A percentile compares a stretch with the other conserved stretches of the same genome.
phyloP scores from a whole-genome alignment of 2,797 vertebrate genomes.

The Sternotherus odoratus region DNA sequence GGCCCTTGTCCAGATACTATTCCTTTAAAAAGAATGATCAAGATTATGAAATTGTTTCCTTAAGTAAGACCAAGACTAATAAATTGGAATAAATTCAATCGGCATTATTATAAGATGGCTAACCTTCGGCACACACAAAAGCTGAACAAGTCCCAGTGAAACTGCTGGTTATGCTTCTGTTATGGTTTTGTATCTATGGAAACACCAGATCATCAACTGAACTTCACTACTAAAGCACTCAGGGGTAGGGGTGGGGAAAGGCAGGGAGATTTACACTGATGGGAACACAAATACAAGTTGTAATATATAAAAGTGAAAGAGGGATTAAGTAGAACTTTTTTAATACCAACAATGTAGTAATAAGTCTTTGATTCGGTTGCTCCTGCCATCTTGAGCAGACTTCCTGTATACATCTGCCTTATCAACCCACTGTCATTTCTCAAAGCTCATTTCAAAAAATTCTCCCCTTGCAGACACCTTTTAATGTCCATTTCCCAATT shows the following conservation, averaged over 20 bases:
- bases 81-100: slow-evolving; percentile 15
- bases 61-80: slow-evolving; percentile 15
- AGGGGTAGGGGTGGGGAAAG: slow-evolving; percentile 49
- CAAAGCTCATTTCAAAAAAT: not conserved
- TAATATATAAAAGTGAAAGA: not conserved
- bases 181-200: slow-evolving; percentile 69
- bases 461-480: not conserved
- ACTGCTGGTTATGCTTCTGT: slow-evolving; percentile 65
- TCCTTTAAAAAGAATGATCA: not conserved
- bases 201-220: slow-evolving; percentile 63
- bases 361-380: slow-evolving; percentile 18
- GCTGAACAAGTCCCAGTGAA: slow-evolving; percentile 56
- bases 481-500: not conserved
- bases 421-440: not conserved
- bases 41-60: not conserved
- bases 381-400: not conserved
- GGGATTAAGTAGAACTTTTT: not conserved
- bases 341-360: not conserved
- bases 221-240: slow-evolving; percentile 69
- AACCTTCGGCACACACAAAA: slow-evolving; percentile 41
- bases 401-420: not conserved
- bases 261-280: slow-evolving; percentile 15
- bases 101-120: slow-evolving; percentile 4
- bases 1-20: not conserved
- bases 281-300: slow-evolving; percentile 27